Evolutionary conservation across 2,113 vertebrate genomes (phyloP), one percentile per base, ranked within the genome.

Genomic region (Lucifuga dentata): DNA sequence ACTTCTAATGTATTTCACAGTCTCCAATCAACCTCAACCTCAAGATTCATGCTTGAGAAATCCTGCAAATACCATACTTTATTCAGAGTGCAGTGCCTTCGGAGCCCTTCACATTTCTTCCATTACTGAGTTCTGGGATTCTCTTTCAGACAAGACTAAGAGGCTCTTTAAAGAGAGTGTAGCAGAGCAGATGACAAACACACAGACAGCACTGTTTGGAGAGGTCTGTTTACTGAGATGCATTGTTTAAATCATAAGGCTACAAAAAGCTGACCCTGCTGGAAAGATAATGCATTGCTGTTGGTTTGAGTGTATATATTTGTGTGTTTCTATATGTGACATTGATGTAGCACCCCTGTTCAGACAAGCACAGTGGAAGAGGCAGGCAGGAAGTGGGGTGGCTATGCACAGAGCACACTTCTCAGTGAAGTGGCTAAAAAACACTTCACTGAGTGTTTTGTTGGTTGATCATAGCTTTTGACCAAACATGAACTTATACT

Each of bases 311-410:
- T 21, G 33, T 23, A 35, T 24, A 13, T 33, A n/a, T 59, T 23
- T 58, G 13, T 43, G 8, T 29, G 39, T 32, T 16, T 45, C 21
- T 43, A 51, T 43, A 24, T 13, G 53, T 72, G 59, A 81, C 80
- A 73, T 6, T 77, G 80, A 86, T 79, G 61, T 38, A 86, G 63
- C 58, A 77, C 68, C 58, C 10, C 8, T 71, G 77, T 79, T 65
- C 55, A 46, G 39, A 52, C 16, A 9, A 62, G 44, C 48, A 41
- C 61, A 3, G 49, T 1, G 41, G 41, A 63, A 57, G 45, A 85
- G 59, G 46, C 70, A 68, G 35, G 56, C 29, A 44, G 44, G 33
- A 23, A 36, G 35, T 16, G 23, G 44, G 24, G 55, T 10, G 11
- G 44, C 49, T 49, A 9, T 49, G 51, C 61, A 73, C 72, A 65